Base-by-base conservation (phyloP, 1,140 invertebrate genomes). In the Arion vulgaris region DNA sequence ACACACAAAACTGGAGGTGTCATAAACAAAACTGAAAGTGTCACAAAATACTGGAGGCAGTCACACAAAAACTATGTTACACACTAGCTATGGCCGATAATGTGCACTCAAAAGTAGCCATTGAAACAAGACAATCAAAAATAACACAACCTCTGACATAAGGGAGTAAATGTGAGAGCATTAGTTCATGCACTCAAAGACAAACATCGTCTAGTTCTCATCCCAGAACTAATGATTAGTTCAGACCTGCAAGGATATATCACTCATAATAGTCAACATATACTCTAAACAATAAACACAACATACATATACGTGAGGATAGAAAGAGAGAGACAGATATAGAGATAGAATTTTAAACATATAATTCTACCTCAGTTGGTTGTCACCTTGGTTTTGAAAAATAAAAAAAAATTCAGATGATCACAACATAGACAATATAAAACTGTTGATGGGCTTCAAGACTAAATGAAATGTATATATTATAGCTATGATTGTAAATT, bases 131-230 rank as follows among this genome's bases (percentile, higher is more conserved):
- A 28, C 7, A 66, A 23, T 66, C 28, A 32, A 57, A 23, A 7
- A 57, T 57, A 57, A 66, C 5, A 66, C 62, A 28, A 66, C 62
- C 62, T 66, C n/a, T 66, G n/a, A 66, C 1, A 13, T 34, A 32
- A 66, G 19, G 17, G 11, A 5, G 11, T 34, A 66, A 32, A 57
- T 23, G 26, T 57, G 62, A 66, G n/a, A 32, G n/a, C 62, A 26
- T 41, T 72, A 45, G 71, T 32, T 75, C 49, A 75, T 75, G 73
- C 73, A 51, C 41, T 75, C n/a, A 75, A 28, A 51, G 73, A 45
- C 41, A 75, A 41, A 62, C 80, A 81, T 45, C 80, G 23, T 74
- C 74, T 81, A n/a, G 41, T 81, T 71, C 80, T 51, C 53, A 2
- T 81, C 32, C 80, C 71, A 73, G 69, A 73, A 41, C 71, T 45